Evolutionary conservation across 2,888 invertebrate species (phyloP).

Genomic region (Cephus nigrinus): DNA sequence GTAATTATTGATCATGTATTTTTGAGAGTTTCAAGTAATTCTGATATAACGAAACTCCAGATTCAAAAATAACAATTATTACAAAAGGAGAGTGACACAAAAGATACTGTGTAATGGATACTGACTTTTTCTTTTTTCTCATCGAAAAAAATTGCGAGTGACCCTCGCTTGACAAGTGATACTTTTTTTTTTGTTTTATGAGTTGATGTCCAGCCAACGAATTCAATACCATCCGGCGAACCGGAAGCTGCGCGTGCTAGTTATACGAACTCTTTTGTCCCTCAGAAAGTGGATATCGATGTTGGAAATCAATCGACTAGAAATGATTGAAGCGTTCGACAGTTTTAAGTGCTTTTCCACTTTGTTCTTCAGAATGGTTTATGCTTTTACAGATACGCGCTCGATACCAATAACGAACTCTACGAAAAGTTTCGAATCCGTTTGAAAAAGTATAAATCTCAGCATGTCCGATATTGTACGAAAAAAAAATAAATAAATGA

Average conservation of each 20-base stretch:
- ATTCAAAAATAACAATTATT: background rate
- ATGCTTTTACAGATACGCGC: background rate
- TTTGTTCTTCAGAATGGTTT: constrained; percentile 19
- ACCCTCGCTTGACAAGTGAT: background rate
- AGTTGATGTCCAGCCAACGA: background rate
- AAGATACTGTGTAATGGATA: background rate
- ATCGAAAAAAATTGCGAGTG: background rate
- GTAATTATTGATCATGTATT: background rate
- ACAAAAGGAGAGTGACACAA: background rate
- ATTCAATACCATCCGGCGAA: background rate
- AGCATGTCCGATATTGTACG: background rate
- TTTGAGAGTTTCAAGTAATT: background rate
- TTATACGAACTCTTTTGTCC: constrained; percentile 33
- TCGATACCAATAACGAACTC: background rate
- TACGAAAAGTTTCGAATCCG: background rate
- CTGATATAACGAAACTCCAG: background rate
- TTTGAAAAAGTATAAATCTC: background rate
- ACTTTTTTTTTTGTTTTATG: background rate
- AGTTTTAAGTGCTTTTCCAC: constrained; percentile 37
- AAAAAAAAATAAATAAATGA: background rate
- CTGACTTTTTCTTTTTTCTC: background rate
- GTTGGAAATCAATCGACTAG: constrained; percentile 48
- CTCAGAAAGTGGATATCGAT: constrained; percentile 45
- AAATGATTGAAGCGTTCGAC: constrained; percentile 46
- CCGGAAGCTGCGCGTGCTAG: background rate